Conservation (phyloP, 2,888 invertebrate genomes). For the Temnothorax ravouxi region DNA sequence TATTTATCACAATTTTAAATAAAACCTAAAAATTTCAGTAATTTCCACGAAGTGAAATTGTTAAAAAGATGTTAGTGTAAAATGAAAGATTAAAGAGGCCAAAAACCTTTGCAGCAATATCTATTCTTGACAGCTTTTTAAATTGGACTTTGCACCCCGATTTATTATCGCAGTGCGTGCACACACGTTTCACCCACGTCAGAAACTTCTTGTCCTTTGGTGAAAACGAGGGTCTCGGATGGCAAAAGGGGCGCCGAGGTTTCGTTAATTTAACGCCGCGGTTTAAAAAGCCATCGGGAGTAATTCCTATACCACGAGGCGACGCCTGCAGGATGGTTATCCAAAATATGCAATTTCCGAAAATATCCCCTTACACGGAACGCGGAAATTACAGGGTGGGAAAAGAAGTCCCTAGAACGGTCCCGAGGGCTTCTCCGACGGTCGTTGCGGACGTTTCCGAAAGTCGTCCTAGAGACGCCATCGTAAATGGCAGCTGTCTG, state of each 20-base stretch:
- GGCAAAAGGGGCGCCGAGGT: slow-evolving; percentile 47
- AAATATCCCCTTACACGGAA: slow-evolving; percentile 81
- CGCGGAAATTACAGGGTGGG: slow-evolving; percentile 83
- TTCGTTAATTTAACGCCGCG: slow-evolving; percentile 76
- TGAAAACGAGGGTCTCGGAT: slow-evolving; percentile 53
- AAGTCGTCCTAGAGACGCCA: slow-evolving; percentile 74
- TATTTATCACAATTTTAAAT: neutral
- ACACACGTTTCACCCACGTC: neutral
- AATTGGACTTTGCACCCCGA: slow-evolving; percentile 7
- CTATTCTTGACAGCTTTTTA: slow-evolving; percentile 1
- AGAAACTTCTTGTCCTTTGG: slow-evolving; percentile 37
- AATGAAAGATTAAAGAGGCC: neutral
- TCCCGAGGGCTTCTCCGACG: slow-evolving; percentile 60
- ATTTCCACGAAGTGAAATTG: neutral
- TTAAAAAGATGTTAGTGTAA: neutral
- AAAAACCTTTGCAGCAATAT: neutral
- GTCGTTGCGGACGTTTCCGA: slow-evolving; percentile 68
- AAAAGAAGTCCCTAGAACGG: slow-evolving; percentile 73
- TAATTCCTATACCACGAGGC: slow-evolving; percentile 56
- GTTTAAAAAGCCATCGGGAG: slow-evolving; percentile 69
- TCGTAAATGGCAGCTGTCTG: slow-evolving; percentile 77
- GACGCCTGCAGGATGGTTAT: slow-evolving; percentile 73
- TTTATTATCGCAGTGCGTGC: slow-evolving; percentile 47
- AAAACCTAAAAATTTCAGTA: neutral
- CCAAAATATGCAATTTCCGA: slow-evolving; percentile 81